A percentile compares a stretch with the other conserved stretches of the same genome.
These are phyloP conservation scores for Spondyliosoma cantharus DNA, from an alignment of 2,797 vertebrate species.

Conservation along the genomic window DNA sequence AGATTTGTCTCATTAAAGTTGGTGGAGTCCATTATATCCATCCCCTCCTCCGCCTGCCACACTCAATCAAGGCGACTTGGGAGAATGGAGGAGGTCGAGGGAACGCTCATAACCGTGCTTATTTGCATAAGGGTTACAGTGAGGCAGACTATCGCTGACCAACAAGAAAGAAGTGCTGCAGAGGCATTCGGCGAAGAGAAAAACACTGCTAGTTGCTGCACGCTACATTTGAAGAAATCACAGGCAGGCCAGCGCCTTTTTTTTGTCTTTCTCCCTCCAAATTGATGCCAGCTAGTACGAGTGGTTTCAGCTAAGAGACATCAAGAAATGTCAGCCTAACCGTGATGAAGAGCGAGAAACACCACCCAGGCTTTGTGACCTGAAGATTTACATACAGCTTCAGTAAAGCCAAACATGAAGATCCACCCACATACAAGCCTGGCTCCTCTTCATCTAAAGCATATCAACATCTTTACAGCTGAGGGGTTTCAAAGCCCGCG, in stretches of 20 bases:
- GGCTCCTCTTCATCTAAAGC: constrained; percentile 66
- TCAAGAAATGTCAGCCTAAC: constrained; percentile 59
- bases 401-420: constrained; percentile 59
- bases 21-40: constrained; percentile 75
- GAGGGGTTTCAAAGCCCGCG: constrained; percentile 64
- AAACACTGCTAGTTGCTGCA: constrained; percentile 41
- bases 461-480: constrained; percentile 64
- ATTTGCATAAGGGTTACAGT: constrained; percentile 74
- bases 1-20: constrained; percentile 86
- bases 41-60: constrained; percentile 72
- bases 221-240: constrained; percentile 57
- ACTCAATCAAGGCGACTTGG: constrained; percentile 76
- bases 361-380: constrained; percentile 71
- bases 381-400: constrained; percentile 73
- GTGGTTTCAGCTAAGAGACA: constrained; percentile 57
- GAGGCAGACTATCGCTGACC: constrained; percentile 59
- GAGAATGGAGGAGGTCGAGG: constrained; percentile 66
- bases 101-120: constrained; percentile 67
- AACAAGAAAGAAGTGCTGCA: constrained; percentile 59
- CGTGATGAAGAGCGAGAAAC: constrained; percentile 55
- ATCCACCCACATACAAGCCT: constrained; percentile 59
- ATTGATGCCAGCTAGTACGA: constrained; percentile 60
- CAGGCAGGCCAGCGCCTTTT: constrained; percentile 35
- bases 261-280: constrained; percentile 49
- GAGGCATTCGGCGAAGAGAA: constrained; percentile 47